Conservation (phyloP, 2,113 vertebrate genomes). For the Sinocyclocheilus grahami region DNA sequence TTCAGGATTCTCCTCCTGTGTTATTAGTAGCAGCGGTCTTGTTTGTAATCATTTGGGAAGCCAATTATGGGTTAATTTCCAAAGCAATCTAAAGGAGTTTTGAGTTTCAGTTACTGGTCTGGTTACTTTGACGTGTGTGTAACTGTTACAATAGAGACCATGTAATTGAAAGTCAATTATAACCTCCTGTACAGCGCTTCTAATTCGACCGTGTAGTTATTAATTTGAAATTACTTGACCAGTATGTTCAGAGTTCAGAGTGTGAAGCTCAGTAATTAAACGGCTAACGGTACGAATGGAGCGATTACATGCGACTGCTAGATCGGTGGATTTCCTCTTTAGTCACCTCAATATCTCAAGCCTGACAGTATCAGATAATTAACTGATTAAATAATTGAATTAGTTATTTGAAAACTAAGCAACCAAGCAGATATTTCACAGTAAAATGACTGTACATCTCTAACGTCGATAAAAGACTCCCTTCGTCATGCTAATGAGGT, state of each 20-base stretch:
- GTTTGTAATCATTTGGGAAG: too few species aligned
- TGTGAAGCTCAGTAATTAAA: conserved; percentile 61
- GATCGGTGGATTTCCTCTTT: conserved; percentile 63
- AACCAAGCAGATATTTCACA: conserved; percentile 47
- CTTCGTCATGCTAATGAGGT: not conserved
- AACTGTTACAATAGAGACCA: not conserved
- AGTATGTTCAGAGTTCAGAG: conserved; percentile 64
- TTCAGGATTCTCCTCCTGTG: too few species aligned
- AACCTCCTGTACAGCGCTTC: conserved; percentile 54
- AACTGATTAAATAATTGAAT: conserved; percentile 70
- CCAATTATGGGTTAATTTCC: too few species aligned
- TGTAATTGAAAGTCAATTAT: conserved; percentile 52
- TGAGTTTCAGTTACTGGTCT: too few species aligned
- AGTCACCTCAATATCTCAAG: conserved; percentile 29
- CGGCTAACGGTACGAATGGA: conserved; percentile 63
- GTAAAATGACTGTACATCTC: conserved; percentile 8
- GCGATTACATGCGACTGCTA: conserved; percentile 62
- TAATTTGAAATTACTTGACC: conserved; percentile 74
- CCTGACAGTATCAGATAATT: conserved; percentile 31
- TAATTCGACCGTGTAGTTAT: conserved; percentile 68
- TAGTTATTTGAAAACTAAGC: conserved; percentile 44
- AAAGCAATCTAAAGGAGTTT: too few species aligned
- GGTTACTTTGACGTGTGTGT: too few species aligned
- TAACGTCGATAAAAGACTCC: not conserved
- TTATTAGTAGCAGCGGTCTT: too few species aligned